Conservation (phyloP, 2,113 vertebrate genomes). For the Verasper variegatus region DNA sequence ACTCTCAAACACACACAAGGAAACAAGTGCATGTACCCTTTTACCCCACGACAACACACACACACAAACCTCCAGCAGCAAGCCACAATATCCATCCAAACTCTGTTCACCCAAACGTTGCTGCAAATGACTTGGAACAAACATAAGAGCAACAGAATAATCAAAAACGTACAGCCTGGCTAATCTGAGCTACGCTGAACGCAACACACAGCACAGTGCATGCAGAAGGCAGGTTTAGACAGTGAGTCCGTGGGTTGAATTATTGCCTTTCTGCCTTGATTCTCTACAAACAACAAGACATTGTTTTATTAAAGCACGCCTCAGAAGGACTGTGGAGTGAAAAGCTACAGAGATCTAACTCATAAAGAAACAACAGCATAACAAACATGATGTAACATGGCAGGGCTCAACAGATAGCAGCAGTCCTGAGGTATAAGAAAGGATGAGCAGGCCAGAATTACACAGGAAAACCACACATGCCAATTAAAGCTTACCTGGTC, state of each 20-base stretch:
- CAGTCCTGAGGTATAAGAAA: neutral
- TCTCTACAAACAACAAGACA: slow-evolving; percentile 9
- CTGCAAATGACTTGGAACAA: slow-evolving; percentile 49
- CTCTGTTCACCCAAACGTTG: slow-evolving; percentile 37
- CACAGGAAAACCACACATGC: no score
- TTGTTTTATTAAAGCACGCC: neutral
- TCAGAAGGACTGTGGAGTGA: neutral
- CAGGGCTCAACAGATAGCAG: slow-evolving; percentile 19
- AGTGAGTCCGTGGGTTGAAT: slow-evolving; percentile 5
- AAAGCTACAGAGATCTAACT: neutral
- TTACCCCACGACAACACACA: neutral
- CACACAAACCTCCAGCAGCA: slow-evolving; percentile 23
- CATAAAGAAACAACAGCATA: slow-evolving; percentile 18
- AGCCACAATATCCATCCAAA: slow-evolving; percentile 62
- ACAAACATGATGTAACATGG: slow-evolving; percentile 16
- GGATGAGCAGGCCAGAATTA: neutral
- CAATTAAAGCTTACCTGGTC: no score
- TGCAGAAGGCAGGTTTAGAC: neutral
- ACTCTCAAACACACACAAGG: no score
- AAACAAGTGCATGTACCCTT: neutral
- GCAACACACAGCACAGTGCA: neutral
- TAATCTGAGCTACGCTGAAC: neutral
- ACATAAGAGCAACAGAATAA: slow-evolving; percentile 39
- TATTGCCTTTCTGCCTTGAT: slow-evolving; percentile 17
- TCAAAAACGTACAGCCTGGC: slow-evolving; percentile 43